Evolutionary conservation across 1,140 invertebrate species (phyloP), one percentile per base, ranked within the genome.

Genomic region (Pseudomyrmex pallidus): DNA sequence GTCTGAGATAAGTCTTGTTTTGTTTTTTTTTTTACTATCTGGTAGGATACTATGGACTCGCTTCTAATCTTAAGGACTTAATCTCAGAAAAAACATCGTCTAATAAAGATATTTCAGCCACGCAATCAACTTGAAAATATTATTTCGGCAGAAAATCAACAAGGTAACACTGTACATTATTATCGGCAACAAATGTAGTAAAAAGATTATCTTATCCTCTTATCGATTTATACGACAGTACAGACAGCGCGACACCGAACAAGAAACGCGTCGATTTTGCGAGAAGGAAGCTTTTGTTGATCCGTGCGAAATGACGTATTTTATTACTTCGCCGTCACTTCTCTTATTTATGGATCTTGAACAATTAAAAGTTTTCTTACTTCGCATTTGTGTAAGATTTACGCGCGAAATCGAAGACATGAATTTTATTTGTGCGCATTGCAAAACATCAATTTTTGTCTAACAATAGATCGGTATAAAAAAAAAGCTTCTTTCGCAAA

Each of bases 201-300:
- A 88, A 80, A 86, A 86, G 46, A 78, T 78, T 78, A 70, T 59
- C 64, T 78, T 78, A 78, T 54, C 59, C 17, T 61, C 82, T 91
- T 91, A 91, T 91, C 90, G 85, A 90, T 12, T 91, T 91, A 7
- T 91, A 90, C 77, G 85, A 87, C 85, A 22, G 72, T 83, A 70
- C 83, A 92, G 90, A 92, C 91, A 88, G 90, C 86, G 35, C 83
- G 91, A 91, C 90, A 91, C 90, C 89, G 64, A 64, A 61, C 10
- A 44, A 88, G 70, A 86, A 89, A 84, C 57, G 35, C 74, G 54
- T 77, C 61, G 74, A 62, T 48, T 54, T 84, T 78, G 64, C 67
- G 74, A 85, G 70, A 74, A 86, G 76, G 82, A 76, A 76, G 74
- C 87, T 64, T 78, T 82, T 64, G 56, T 87, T 74, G 20, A 57